Evolutionary conservation across 2,888 invertebrate species (phyloP).

Genomic region (Drosophila kanekoi): DNA sequence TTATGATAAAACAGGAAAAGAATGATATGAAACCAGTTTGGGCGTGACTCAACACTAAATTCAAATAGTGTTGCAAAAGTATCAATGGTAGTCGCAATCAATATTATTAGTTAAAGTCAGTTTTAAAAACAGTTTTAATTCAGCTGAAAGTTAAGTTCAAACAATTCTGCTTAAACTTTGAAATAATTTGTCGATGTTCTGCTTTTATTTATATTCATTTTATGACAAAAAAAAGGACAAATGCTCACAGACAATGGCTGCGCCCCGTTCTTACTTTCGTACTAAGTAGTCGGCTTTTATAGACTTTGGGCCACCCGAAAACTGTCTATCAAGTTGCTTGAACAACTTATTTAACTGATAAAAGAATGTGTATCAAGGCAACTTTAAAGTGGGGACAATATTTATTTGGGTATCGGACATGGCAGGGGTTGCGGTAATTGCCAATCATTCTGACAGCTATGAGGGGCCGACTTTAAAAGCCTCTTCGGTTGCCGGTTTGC

Average conservation of each 20-base stretch:
- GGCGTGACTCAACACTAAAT: too few species aligned
- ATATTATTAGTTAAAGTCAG: too few species aligned
- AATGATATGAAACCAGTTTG: too few species aligned
- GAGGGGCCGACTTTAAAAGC: conserved; percentile 1
- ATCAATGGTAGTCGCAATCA: too few species aligned
- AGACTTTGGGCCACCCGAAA: background rate
- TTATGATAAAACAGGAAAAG: too few species aligned
- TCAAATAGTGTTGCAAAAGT: too few species aligned
- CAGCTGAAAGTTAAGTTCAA: too few species aligned
- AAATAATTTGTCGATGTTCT: background rate
- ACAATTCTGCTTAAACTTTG: background rate
- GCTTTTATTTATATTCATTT: conserved; percentile 4
- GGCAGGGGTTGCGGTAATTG: conserved; percentile 24
- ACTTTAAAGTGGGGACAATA: conserved; percentile 6
- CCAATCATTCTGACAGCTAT: conserved; percentile 25
- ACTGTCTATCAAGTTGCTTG: background rate
- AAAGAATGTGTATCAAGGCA: conserved; percentile 5
- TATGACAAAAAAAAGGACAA: conserved; percentile 1
- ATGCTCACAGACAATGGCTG: conserved; percentile 2
- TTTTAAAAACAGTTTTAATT: too few species aligned
- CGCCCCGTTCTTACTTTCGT: background rate
- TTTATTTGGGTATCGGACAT: conserved; percentile 19
- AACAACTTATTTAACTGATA: background rate
- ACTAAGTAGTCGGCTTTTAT: background rate
- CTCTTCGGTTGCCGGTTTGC: background rate